These are phyloP conservation scores for Dynastes hyllus DNA, from an alignment of 2,888 invertebrate genomes.

Conservation along the genomic window DNA sequence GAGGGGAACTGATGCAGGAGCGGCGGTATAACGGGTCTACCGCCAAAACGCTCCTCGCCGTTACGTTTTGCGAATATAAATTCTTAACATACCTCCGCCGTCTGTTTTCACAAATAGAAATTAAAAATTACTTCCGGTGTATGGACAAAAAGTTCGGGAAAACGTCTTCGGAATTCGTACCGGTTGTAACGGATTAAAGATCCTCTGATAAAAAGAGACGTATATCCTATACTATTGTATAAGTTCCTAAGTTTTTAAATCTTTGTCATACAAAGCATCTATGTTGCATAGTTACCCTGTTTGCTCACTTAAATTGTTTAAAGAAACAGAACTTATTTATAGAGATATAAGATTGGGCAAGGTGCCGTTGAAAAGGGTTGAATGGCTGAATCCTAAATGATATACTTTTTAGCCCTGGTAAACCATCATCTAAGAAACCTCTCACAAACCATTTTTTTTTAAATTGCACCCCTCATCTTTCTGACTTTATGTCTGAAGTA, in stretches of 20 bases:
- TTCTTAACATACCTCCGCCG: slow-evolving; percentile 53
- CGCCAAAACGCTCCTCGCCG: slow-evolving; percentile 50
- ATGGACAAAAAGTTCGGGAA: slow-evolving; percentile 60
- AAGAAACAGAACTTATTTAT: too few species aligned
- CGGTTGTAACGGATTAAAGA: background rate
- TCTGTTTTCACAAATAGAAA: slow-evolving; percentile 69
- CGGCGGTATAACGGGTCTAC: slow-evolving; percentile 22
- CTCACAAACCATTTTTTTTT: too few species aligned
- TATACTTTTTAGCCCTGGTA: too few species aligned
- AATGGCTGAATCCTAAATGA: too few species aligned
- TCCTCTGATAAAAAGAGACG: background rate
- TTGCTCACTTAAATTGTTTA: too few species aligned
- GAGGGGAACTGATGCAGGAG: background rate
- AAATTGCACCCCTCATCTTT: too few species aligned
- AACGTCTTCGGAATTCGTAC: slow-evolving; percentile 17
- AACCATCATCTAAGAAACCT: too few species aligned
- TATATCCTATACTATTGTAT: background rate
- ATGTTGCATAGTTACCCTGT: too few species aligned
- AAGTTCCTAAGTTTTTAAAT: background rate
- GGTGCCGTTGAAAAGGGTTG: too few species aligned
- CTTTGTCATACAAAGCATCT: too few species aligned
- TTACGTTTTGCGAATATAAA: slow-evolving; percentile 53
- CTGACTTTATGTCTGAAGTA: too few species aligned
- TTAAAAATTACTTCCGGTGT: slow-evolving; percentile 69
- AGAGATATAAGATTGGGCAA: too few species aligned